Evolutionary conservation across 2,888 invertebrate genomes (phyloP), one percentile per base, ranked within the genome.

Genomic region (Erebia ligea): DNA sequence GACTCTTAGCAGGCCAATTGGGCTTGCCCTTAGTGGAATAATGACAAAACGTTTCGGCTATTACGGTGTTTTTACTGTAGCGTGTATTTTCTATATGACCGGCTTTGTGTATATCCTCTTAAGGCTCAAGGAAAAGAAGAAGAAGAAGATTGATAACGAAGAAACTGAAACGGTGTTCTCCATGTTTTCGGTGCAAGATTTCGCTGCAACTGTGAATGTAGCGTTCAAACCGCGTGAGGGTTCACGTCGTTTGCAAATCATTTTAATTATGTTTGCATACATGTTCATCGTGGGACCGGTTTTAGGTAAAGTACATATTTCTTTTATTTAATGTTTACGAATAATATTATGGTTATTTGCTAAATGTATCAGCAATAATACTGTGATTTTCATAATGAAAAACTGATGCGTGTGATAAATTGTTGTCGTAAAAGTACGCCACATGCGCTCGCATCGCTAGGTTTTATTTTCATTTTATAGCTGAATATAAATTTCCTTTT

Each of bases 211-310:
- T 67, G 84, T 92, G 77, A 91, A 89, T 76, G 93, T 94, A 65
- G 93, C 89, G 5, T 86, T 93, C 75, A 90, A 84, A 77, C 75
- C 79, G 56, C 85, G 94, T 8, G 77, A 85, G 54, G 90, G 90
- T 1, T 84, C 87, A 19, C 84, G 88, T 1, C 86, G 94, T 2
- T 73, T 91, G 57, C 92, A 93, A 80, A 87, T 94, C 63, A 82
- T 92, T 70, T 78, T 94, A 67, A 85, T 92, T 65, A 84, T 94
- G 84, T 83, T 92, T 75, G 86, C 92, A 0, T 91, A 93, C 78
- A 92, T 94, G 90, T 84, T 93, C 83, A 89, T 93, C 84, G 92
- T 92, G 75, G 94, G 94, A 88, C 94, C 94, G 59, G 90, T 92
- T 62, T 80, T 93, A 77, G 94, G 94, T 94, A 90, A 42, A 42